A percentile compares a stretch with the other conserved stretches of the same genome.
Evolutionary conservation across 2,113 vertebrate species (phyloP).

Genomic region (Ptychochromis oligacanthus): DNA sequence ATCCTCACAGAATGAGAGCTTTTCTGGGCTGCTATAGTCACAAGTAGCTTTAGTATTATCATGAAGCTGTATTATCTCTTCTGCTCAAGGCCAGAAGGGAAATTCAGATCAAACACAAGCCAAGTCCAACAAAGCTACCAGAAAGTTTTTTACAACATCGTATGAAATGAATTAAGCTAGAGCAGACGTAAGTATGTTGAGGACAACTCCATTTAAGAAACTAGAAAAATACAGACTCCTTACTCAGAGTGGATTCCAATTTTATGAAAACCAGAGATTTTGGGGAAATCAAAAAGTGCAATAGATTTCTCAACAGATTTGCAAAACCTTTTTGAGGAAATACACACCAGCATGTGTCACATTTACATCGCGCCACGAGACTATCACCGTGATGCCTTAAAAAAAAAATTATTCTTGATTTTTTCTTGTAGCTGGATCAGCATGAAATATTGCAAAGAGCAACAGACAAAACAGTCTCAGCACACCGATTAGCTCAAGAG

Average conservation of each 20-base stretch:
- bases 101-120: constrained; percentile 34
- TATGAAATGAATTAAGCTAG: not conserved
- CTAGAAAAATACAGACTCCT: not conserved
- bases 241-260: not conserved
- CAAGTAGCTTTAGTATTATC: constrained; percentile 56
- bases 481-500: not conserved
- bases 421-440: not conserved
- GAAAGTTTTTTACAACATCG: not conserved
- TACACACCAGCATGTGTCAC: not conserved
- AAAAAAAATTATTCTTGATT: not conserved
- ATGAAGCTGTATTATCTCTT: constrained; percentile 52
- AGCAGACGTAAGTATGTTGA: not conserved
- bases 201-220: not conserved
- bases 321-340: not conserved
- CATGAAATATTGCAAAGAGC: not conserved
- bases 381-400: not conserved
- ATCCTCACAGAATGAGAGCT: constrained; percentile 43
- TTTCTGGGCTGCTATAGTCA: constrained; percentile 51
- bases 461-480: not conserved
- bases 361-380: not conserved
- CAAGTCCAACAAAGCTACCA: constrained; percentile 13
- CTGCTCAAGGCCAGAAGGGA: constrained; percentile 25
- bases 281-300: not conserved
- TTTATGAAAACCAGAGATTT: not conserved
- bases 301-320: not conserved